phyloP scores from a whole-genome alignment of 2,888 invertebrate genomes.

The Polydesmus complanatus region DNA sequence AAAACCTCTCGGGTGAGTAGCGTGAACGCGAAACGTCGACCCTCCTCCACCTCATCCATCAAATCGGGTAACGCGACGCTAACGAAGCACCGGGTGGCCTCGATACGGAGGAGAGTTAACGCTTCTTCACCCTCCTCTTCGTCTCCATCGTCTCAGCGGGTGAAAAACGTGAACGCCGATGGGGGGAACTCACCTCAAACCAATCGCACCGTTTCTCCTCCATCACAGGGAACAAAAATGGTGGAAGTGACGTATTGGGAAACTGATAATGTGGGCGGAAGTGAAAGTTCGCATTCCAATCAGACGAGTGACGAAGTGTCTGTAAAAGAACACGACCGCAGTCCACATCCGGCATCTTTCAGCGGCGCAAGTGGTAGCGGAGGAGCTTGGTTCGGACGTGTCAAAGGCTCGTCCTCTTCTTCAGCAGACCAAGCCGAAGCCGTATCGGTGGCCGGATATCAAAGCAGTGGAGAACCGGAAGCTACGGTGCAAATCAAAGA shows the following conservation, averaged over 20 bases:
- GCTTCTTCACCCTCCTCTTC: not conserved
- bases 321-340: conserved; percentile 12
- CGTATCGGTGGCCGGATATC: conserved; percentile 4
- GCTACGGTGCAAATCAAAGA: conserved; percentile 9
- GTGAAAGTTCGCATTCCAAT: not conserved
- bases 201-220: not conserved
- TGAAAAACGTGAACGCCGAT: too few species aligned
- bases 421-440: not conserved
- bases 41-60: too few species aligned
- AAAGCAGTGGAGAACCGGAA: conserved; percentile 4
- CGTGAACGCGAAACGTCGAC: not conserved
- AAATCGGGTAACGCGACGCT: not conserved
- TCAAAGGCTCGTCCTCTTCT: not conserved
- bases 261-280: conserved; percentile 1
- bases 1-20: not conserved
- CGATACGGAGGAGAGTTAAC: not conserved
- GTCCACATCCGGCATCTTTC: conserved; percentile 2
- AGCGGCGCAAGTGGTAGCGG: not conserved
- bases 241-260: conserved; percentile 13
- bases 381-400: not conserved
- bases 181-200: not conserved
- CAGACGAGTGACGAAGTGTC: not conserved
- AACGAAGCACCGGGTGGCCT: not conserved
- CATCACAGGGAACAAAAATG: not conserved
- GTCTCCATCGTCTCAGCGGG: not conserved